Evolutionary conservation across 2,888 invertebrate genomes (phyloP).

Genomic region (Agonopterix subpropinquella): DNA sequence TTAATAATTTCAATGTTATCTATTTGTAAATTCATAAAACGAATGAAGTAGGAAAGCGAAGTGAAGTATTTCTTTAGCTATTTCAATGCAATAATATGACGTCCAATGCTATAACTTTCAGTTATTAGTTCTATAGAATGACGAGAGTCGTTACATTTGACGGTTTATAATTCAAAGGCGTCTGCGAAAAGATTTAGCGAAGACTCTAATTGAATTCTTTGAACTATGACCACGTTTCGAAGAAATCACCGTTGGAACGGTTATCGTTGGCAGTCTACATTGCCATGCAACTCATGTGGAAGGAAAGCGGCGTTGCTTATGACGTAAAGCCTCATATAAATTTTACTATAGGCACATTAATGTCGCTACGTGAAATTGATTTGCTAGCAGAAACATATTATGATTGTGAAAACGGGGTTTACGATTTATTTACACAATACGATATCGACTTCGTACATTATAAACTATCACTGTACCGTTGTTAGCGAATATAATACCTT

Average conservation of each 20-base stretch:
- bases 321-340: constrained; percentile 72
- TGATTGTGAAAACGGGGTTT: constrained; percentile 76
- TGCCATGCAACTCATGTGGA: constrained; percentile 42
- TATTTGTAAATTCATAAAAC: no score
- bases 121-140: not conserved
- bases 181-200: not conserved
- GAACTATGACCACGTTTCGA: constrained; percentile 39
- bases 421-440: constrained; percentile 74
- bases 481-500: constrained; percentile 19
- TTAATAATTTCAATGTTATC: no score
- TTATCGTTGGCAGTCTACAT: constrained; percentile 35
- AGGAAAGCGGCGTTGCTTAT: constrained; percentile 53
- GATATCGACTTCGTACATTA: constrained; percentile 60
- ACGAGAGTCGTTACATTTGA: not conserved
- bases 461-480: constrained; percentile 54
- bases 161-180: not conserved
- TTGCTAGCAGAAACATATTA: constrained; percentile 75
- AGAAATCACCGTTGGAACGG: constrained; percentile 28
- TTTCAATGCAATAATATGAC: no score
- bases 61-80: no score
- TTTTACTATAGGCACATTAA: constrained; percentile 74
- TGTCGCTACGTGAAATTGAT: constrained; percentile 75
- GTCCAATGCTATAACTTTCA: not conserved
- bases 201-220: constrained; percentile 19
- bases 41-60: no score